phyloP scores from a whole-genome alignment of 2,113 vertebrate genomes.

The Cervus canadensis region DNA sequence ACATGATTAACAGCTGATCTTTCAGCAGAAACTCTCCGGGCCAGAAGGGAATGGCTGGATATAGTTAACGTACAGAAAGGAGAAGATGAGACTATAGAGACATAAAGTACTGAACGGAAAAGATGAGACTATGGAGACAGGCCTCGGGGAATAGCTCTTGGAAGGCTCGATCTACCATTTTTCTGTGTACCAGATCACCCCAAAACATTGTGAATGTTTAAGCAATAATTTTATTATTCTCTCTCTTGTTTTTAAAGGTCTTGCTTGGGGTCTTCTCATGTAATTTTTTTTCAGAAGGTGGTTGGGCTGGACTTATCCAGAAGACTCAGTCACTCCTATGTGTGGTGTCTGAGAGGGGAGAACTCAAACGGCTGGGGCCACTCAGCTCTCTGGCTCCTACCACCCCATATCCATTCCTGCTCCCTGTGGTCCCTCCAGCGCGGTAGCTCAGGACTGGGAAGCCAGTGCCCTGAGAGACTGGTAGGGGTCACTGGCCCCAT shows the following conservation, averaged over 20 bases:
- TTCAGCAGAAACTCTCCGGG: not conserved
- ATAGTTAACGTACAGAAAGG: not conserved
- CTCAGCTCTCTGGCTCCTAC: not conserved
- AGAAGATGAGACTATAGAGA: not conserved
- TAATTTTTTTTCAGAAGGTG: not conserved
- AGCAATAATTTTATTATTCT: not conserved
- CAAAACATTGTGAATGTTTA: not conserved
- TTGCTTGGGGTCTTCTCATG: not conserved
- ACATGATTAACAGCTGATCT: not conserved
- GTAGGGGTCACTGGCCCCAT: not conserved
- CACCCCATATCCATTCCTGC: too few species aligned
- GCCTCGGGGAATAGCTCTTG: not conserved
- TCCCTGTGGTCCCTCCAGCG: not conserved
- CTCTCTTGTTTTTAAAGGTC: not conserved
- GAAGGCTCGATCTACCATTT: not conserved
- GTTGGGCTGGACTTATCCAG: not conserved
- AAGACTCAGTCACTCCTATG: not conserved
- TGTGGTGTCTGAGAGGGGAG: not conserved
- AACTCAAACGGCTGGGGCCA: not conserved
- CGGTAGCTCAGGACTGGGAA: not conserved
- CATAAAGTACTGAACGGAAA: not conserved
- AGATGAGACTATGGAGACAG: not conserved
- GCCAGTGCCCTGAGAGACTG: not conserved
- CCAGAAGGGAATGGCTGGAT: not conserved
- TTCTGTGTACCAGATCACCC: not conserved